Evolutionary conservation across 2,113 vertebrate species (phyloP).

Genomic region (Cyprinus carpio): DNA sequence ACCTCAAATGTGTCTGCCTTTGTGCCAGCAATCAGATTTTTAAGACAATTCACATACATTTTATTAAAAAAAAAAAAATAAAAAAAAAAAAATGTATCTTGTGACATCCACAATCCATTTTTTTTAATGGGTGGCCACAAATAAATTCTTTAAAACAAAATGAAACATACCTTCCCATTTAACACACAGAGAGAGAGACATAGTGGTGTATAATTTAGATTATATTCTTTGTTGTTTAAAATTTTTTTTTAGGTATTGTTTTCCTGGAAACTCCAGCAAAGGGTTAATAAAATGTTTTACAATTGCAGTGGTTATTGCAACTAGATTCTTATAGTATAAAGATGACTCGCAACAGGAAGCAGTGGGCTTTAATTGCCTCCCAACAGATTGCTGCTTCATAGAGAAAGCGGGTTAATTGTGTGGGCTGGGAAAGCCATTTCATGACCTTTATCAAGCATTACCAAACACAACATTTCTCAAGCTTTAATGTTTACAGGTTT

Average conservation of each 20-base stretch:
- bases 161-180: neutral
- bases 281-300: conserved; percentile 48
- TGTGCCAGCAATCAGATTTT: neutral
- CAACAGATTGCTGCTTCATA: conserved; percentile 66
- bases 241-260: no score
- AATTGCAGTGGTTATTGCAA: conserved; percentile 15
- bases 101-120: neutral
- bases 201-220: neutral
- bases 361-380: conserved; percentile 72
- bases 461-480: conserved; percentile 47
- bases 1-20: neutral
- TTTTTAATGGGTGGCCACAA: neutral
- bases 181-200: neutral
- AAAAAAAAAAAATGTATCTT: neutral
- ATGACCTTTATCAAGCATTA: conserved; percentile 61
- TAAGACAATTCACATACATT: no score
- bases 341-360: conserved; percentile 58
- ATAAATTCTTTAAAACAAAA: neutral
- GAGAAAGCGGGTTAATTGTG: conserved; percentile 73
- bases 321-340: conserved; percentile 58
- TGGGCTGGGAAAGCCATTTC: conserved; percentile 59
- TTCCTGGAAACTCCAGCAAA: conserved; percentile 44
- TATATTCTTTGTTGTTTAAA: neutral
- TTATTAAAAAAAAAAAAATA: no score
- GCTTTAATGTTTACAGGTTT: conserved; percentile 46